Conservation (phyloP, 2,888 invertebrate genomes). For the Chaetoderma sp. region DNA sequence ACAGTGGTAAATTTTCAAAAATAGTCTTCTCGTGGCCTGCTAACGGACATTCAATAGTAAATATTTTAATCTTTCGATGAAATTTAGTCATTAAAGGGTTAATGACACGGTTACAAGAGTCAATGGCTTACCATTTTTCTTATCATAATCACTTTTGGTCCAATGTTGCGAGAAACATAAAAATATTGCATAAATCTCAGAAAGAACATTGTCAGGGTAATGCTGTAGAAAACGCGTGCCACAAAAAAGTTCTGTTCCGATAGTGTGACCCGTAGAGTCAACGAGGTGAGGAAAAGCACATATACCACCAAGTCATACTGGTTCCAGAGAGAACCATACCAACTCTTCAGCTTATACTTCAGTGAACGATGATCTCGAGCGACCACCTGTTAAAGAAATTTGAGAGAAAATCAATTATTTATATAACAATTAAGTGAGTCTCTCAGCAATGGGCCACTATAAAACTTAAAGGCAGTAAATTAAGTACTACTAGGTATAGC, state of each 20-base stretch:
- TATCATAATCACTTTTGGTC: slow-evolving; percentile 70
- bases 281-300: slow-evolving; percentile 55
- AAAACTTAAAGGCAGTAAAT: background rate
- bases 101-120: too few species aligned
- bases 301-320: slow-evolving; percentile 62
- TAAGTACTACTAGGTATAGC: too few species aligned
- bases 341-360: slow-evolving; percentile 53
- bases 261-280: slow-evolving; percentile 57
- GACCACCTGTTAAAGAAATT: slow-evolving; percentile 48
- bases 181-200: slow-evolving; percentile 66
- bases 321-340: slow-evolving; percentile 66
- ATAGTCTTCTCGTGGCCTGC: too few species aligned
- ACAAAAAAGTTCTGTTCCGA: slow-evolving; percentile 45
- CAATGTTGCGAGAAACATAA: slow-evolving; percentile 64
- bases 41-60: too few species aligned
- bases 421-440: too few species aligned
- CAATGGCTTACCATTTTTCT: slow-evolving; percentile 62
- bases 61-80: too few species aligned
- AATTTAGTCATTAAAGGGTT: too few species aligned
- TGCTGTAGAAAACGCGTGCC: slow-evolving; percentile 60
- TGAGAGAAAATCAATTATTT: background rate
- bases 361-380: slow-evolving; percentile 53
- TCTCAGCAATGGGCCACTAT: background rate
- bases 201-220: slow-evolving; percentile 63
- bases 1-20: too few species aligned